Base-by-base conservation (phyloP, 1,140 invertebrate species). In the Pseudoatta argentina region DNA sequence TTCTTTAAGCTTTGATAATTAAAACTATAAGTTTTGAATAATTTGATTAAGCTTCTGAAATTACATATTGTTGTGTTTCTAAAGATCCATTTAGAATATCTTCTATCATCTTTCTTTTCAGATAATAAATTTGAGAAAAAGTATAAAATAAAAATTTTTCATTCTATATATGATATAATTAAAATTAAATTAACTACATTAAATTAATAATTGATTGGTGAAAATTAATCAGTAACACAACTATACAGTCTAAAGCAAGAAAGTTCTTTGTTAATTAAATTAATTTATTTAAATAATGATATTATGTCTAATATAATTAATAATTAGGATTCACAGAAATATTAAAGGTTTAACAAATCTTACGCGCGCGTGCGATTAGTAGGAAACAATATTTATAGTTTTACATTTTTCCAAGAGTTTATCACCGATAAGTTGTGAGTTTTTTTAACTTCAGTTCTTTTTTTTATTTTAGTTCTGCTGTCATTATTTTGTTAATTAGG, bases 1-100 rank as follows among this genome's bases (percentile, higher is more conserved):
- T 12, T 76, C 24, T 81, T 85, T 57, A 18, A 44, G 12, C 59
- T 82, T 10, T 7, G 12, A 59, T 82, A 4, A 81, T 24, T 59
- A 48, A 71, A 59, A 18, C 6, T 57, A 14, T 18, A 55, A 39
- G n/a, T 4, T 16, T 51, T 51, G 14, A 51, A 8, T 21, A 18
- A 7, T 57, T 57, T 8, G 8, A 57, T 57, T 21, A 21, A 1
- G 7, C 8, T 21, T 57, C 4, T 57, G n/a, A 57, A 57, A 57
- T 10, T 57, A 57, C n/a, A 10, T 10, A 57, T 57, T 57, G 7
- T 55, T 57, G 55, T 21, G 2, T 10, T 21, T 10, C n/a, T 57
- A n/a, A 21, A 8, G 10, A 21, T 57, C 6, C 6, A 18, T 51
- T 16, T 57, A 57, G n/a, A 57, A 21, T 57, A 8, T 21, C 18